These are phyloP conservation scores for Tragelaphus eurycerus DNA, from an alignment of 2,797 vertebrate species.

Conservation along the genomic window DNA sequence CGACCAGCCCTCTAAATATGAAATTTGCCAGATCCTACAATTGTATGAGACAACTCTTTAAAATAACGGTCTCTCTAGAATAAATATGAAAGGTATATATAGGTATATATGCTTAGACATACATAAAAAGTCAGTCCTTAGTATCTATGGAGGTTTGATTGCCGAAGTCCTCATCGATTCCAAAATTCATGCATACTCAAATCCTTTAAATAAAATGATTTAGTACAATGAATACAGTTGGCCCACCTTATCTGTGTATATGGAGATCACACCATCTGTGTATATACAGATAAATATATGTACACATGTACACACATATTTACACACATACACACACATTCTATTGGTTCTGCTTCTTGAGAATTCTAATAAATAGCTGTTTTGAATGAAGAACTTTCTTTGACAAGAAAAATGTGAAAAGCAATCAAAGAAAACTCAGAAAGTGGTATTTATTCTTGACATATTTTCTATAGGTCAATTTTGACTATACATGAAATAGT, in stretches of 20 bases:
- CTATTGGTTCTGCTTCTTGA: background rate
- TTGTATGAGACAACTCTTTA: background rate
- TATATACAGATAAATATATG: background rate
- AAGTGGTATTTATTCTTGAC: background rate
- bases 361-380: background rate
- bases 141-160: background rate
- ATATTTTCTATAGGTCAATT: background rate
- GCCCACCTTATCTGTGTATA: background rate
- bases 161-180: background rate
- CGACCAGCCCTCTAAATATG: background rate
- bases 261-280: background rate
- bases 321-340: background rate
- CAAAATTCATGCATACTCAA: background rate
- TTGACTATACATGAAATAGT: background rate
- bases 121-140: background rate
- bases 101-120: background rate
- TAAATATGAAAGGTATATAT: background rate
- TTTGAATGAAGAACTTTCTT: background rate
- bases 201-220: background rate
- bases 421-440: background rate
- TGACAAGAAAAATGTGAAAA: constrained; percentile 20
- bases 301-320: background rate
- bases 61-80: background rate
- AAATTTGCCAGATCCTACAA: background rate
- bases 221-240: background rate